These are phyloP conservation scores for Epsilonema sp. DNA, from an alignment of 2,888 invertebrate genomes.

Conservation along the genomic window DNA sequence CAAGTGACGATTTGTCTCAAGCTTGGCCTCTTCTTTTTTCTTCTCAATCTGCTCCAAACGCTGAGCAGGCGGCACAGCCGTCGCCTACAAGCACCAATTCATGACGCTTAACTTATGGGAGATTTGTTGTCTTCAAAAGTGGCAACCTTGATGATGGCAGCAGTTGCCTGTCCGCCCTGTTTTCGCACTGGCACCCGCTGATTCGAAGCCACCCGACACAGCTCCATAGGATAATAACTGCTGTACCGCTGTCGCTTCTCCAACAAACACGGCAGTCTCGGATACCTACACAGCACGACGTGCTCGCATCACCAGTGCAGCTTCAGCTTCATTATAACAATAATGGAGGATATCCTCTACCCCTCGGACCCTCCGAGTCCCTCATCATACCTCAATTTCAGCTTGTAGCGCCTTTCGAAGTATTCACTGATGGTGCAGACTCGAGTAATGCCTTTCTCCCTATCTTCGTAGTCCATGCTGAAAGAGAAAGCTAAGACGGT, in stretches of 20 bases:
- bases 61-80: neutral
- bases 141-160: neutral
- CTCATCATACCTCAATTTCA: no score
- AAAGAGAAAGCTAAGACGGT: no score
- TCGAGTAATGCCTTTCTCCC: no score
- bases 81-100: neutral
- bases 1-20: neutral
- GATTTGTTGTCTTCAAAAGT: neutral
- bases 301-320: neutral
- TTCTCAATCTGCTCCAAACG: neutral
- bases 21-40: neutral
- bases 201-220: neutral
- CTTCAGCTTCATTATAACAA: no score
- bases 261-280: neutral
- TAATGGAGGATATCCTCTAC: no score
- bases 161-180: neutral
- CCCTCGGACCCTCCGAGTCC: no score
- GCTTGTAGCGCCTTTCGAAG: no score
- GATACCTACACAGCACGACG: neutral
- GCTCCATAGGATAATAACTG: neutral
- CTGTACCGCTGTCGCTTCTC: neutral
- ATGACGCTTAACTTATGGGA: neutral
- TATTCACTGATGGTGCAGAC: no score
- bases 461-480: no score
- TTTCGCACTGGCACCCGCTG: constrained; percentile 1